A percentile compares a stretch with the other conserved stretches of the same genome.
These are phyloP conservation scores for Tachypleus tridentatus DNA, from an alignment of 1,140 invertebrate genomes.

Conservation along the genomic window DNA sequence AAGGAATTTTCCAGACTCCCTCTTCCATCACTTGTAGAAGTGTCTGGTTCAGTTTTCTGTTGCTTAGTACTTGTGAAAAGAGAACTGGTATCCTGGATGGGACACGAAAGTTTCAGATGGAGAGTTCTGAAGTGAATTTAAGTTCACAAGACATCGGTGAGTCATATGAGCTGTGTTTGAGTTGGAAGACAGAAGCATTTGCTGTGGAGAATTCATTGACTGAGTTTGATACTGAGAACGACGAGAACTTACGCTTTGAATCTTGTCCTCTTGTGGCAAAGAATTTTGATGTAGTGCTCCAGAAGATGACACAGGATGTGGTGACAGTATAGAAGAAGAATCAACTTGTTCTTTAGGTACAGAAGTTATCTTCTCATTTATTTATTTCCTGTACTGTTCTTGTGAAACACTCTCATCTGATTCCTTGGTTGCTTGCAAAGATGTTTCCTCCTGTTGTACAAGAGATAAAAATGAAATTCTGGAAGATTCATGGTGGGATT, in stretches of 20 bases:
- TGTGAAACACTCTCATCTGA: conserved; percentile 3
- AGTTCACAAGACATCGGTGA: too few relatives aligned
- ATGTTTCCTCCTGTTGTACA: neutral
- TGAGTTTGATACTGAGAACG: conserved; percentile 5
- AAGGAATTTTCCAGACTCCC: conserved; percentile 21
- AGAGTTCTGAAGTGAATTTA: too few relatives aligned
- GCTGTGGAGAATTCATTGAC: conserved; percentile 11
- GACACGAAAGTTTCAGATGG: too few relatives aligned
- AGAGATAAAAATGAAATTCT: too few relatives aligned
- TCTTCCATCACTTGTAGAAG: conserved; percentile 12
- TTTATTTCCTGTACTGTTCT: conserved; percentile 3
- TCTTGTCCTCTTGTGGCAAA: too few relatives aligned
- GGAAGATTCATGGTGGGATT: too few relatives aligned
- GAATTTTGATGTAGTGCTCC: too few relatives aligned
- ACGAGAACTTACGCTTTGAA: too few relatives aligned
- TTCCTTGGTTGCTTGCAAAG: conserved; percentile 8
- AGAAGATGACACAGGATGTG: too few relatives aligned
- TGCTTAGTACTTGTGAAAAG: conserved; percentile 11
- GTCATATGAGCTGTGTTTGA: neutral
- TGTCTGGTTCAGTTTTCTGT: conserved; percentile 13
- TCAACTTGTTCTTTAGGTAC: too few relatives aligned
- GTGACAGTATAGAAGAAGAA: too few relatives aligned
- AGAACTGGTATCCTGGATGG: neutral
- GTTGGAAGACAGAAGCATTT: conserved; percentile 14
- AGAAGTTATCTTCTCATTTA: too few relatives aligned